These are phyloP conservation scores for Dendrocincla tyrannina DNA, from an alignment of 2,797 vertebrate species.

Conservation along the genomic window DNA sequence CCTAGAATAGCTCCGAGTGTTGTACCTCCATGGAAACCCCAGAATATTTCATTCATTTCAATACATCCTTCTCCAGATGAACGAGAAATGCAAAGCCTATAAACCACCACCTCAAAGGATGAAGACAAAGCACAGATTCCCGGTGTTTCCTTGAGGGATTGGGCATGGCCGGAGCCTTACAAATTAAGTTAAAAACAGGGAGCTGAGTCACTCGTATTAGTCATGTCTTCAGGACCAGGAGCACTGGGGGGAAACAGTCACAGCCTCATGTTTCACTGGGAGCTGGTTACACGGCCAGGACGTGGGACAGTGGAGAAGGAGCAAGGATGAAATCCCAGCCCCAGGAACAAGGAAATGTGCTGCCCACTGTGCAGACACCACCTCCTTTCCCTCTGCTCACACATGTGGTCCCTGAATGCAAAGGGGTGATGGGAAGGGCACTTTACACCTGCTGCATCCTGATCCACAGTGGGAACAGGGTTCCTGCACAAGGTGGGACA, in stretches of 20 bases:
- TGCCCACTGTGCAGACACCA: neutral
- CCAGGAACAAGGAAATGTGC: fast-evolving
- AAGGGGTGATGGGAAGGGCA: fast-evolving
- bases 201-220: neutral
- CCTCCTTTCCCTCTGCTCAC: neutral
- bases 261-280: fast-evolving
- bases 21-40: neutral
- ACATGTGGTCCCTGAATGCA: neutral
- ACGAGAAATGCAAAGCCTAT: neutral
- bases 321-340: neutral
- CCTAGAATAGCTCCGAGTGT: neutral
- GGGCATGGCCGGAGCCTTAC: neutral
- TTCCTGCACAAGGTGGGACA: neutral
- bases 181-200: neutral
- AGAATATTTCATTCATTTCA: too few relatives aligned
- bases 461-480: neutral
- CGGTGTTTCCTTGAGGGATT: neutral
- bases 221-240: neutral
- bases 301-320: neutral
- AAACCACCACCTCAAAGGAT: neutral
- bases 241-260: fast-evolving
- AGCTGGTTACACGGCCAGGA: fast-evolving
- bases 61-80: neutral
- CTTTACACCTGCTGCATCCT: neutral
- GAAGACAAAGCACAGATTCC: neutral